phyloP scores from a whole-genome alignment of 2,797 vertebrate species.

The Prionace glauca region DNA sequence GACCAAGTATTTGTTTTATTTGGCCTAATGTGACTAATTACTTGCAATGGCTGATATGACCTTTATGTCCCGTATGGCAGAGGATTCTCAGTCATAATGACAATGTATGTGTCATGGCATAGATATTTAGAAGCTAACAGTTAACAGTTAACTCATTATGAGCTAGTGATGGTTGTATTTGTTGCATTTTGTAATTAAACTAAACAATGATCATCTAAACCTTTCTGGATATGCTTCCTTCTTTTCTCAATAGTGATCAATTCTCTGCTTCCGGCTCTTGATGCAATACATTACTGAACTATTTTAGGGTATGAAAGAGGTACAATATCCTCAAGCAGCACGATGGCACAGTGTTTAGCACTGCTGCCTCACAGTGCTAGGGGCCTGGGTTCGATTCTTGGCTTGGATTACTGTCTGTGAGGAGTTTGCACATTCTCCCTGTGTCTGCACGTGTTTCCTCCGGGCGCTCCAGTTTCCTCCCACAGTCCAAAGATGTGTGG shows the following conservation, averaged over 20 bases:
- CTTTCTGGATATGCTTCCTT: neutral
- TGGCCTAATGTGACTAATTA: conserved; percentile 27
- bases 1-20: conserved; percentile 14
- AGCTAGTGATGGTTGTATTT: neutral
- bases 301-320: neutral
- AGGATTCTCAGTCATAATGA: neutral
- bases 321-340: neutral
- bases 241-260: neutral
- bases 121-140: neutral
- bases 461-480: too few relatives aligned
- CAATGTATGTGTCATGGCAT: neutral
- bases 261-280: neutral
- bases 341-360: too few relatives aligned
- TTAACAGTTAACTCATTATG: conserved; percentile 9
- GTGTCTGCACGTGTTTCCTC: too few relatives aligned
- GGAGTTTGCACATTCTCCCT: too few relatives aligned
- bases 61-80: neutral
- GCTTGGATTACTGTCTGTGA: too few relatives aligned
- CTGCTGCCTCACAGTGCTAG: too few relatives aligned
- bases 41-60: conserved; percentile 27
- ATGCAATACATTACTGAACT: neutral
- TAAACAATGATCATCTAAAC: neutral
- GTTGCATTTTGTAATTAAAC: neutral
- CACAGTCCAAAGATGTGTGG: too few relatives aligned
- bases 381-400: too few relatives aligned